These are phyloP conservation scores for Rhinopithecus roxellana DNA, from an alignment of 2,113 vertebrate species.

Conservation along the genomic window DNA sequence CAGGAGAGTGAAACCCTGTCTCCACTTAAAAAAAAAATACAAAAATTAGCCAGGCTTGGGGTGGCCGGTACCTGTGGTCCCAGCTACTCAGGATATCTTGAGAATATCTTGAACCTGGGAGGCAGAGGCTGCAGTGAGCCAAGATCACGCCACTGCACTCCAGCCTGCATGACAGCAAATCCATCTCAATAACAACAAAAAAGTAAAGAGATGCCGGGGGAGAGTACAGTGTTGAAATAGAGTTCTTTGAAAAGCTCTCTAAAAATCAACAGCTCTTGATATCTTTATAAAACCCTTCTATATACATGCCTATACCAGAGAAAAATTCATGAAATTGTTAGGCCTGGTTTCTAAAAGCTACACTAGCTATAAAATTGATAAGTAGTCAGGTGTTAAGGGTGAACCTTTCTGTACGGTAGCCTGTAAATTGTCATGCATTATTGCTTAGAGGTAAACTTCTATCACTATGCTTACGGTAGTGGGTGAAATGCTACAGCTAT, in stretches of 20 bases:
- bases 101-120: too few relatives aligned
- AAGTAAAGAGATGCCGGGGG: neutral
- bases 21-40: too few relatives aligned
- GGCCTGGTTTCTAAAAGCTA: neutral
- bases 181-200: too few relatives aligned
- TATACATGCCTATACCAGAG: neutral
- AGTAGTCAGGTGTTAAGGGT: neutral
- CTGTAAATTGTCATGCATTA: neutral
- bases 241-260: neutral
- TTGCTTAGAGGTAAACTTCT: neutral
- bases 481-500: neutral
- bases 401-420: neutral
- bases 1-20: too few relatives aligned
- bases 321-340: neutral
- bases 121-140: too few relatives aligned
- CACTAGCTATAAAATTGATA: neutral
- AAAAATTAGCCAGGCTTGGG: too few relatives aligned
- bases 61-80: too few relatives aligned
- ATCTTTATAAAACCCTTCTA: neutral
- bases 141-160: too few relatives aligned
- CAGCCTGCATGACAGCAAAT: too few relatives aligned
- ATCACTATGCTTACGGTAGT: neutral
- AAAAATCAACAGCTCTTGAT: neutral
- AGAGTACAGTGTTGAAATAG: neutral
- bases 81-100: too few relatives aligned